Percentiles rank a stretch among this genome's conserved stretches.
phyloP scores from a whole-genome alignment of 2,797 vertebrate species.

The Cynopterus sphinx region DNA sequence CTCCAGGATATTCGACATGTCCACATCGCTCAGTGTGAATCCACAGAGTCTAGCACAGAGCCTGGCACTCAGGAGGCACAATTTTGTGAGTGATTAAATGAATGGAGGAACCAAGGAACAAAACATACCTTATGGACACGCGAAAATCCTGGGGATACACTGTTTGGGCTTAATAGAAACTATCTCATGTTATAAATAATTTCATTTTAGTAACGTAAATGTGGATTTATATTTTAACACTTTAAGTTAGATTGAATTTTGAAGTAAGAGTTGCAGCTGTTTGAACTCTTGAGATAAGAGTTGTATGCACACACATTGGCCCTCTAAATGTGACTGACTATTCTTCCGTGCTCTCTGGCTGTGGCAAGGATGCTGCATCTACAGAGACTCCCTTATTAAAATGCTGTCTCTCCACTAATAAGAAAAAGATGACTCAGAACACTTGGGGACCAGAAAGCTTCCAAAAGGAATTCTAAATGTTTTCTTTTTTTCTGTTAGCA shows the following conservation, averaged over 20 bases:
- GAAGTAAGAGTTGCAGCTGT: constrained; percentile 15
- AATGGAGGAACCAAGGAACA: background rate
- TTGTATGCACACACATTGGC: background rate
- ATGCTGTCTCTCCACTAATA: background rate
- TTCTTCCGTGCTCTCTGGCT: background rate
- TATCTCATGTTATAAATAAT: background rate
- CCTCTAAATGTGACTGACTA: background rate
- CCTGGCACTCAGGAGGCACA: background rate
- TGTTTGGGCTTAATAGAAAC: background rate
- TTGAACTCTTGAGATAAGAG: background rate
- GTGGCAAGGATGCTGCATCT: background rate
- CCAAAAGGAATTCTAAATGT: background rate
- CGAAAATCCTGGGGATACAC: background rate
- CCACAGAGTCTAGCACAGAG: background rate
- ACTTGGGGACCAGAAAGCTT: background rate
- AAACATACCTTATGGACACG: background rate
- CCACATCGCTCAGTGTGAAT: background rate
- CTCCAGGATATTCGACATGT: background rate
- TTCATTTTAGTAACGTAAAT: background rate
- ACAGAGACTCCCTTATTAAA: constrained; percentile 18
- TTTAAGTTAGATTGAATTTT: constrained; percentile 16
- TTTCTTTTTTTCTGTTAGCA: background rate
- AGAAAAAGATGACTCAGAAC: constrained; percentile 48
- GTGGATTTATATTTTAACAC: background rate
- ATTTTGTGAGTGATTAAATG: background rate